Conservation (phyloP, 2,797 vertebrate species). For the Loriculus beryllinus region DNA sequence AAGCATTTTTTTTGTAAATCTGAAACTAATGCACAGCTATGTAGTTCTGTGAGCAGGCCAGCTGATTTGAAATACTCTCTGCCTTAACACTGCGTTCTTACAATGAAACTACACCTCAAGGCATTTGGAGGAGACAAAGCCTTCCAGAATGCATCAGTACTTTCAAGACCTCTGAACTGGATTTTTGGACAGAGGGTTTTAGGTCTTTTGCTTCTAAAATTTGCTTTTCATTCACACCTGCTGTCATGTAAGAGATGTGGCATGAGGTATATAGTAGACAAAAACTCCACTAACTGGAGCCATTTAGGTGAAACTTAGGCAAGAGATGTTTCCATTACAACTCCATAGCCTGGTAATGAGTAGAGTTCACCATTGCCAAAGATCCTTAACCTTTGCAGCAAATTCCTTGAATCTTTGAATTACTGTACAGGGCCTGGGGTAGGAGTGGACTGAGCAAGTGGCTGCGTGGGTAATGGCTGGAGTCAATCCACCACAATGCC, state of each 20-base stretch:
- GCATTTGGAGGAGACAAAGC: not conserved
- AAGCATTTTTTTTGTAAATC: not conserved
- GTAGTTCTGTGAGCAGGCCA: not conserved
- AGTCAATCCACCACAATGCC: not conserved
- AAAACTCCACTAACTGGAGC: not conserved
- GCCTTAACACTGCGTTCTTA: not conserved
- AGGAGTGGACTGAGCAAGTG: not conserved
- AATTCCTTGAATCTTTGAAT: not conserved
- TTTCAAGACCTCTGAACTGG: not conserved
- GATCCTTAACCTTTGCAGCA: not conserved
- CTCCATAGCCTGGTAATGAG: not conserved
- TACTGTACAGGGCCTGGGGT: not conserved
- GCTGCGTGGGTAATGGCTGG: not conserved
- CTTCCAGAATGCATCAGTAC: not conserved
- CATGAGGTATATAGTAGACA: fast-evolving
- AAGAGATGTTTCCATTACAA: not conserved
- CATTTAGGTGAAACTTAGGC: not conserved
- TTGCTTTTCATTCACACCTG: not conserved
- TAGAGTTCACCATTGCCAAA: not conserved
- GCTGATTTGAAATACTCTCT: not conserved
- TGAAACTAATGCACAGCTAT: not conserved
- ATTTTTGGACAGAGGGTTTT: not conserved
- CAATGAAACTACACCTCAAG: not conserved
- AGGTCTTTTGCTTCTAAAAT: not conserved
- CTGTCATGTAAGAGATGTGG: not conserved